A percentile compares a stretch with the other conserved stretches of the same genome.
These are phyloP conservation scores for Mycalesis mineus DNA, from an alignment of 2,888 invertebrate genomes.

Conservation along the genomic window DNA sequence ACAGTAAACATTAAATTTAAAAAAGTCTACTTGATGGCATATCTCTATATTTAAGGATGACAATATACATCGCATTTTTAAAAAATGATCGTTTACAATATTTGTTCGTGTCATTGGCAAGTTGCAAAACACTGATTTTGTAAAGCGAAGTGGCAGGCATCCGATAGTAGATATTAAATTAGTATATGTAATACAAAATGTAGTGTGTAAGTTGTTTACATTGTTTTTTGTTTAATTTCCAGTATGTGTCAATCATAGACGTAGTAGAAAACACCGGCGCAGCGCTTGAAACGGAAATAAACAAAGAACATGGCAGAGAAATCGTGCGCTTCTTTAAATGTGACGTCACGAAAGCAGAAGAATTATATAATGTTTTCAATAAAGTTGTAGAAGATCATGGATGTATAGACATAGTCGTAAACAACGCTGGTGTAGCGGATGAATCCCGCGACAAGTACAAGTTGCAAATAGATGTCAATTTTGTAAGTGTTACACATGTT, in stretches of 20 bases:
- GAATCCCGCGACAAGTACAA: conserved; percentile 25
- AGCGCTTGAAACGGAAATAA: conserved; percentile 40
- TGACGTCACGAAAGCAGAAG: conserved; percentile 42
- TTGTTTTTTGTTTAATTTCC: no score
- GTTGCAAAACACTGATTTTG: no score
- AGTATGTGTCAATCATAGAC: conserved; percentile 42
- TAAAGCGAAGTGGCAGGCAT: no score
- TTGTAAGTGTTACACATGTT: conserved; percentile 38
- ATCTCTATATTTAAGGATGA: no score
- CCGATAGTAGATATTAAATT: no score
- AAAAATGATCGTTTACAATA: no score
- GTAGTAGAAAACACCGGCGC: conserved; percentile 31
- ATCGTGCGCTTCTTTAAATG: conserved; percentile 43
- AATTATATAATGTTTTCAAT: conserved; percentile 37
- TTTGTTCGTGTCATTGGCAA: no score
- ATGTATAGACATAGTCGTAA: conserved; percentile 43
- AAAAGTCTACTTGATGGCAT: no score
- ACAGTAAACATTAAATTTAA: no score
- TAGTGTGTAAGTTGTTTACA: no score
- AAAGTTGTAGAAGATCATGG: conserved; percentile 32
- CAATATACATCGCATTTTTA: no score
- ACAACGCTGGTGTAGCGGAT: conserved; percentile 46
- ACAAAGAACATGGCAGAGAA: conserved; percentile 33
- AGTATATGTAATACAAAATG: no score
- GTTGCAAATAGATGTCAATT: conserved; percentile 38